Evolutionary conservation across 2,888 invertebrate species (phyloP).

Genomic region (Minunthozetes semirufus): DNA sequence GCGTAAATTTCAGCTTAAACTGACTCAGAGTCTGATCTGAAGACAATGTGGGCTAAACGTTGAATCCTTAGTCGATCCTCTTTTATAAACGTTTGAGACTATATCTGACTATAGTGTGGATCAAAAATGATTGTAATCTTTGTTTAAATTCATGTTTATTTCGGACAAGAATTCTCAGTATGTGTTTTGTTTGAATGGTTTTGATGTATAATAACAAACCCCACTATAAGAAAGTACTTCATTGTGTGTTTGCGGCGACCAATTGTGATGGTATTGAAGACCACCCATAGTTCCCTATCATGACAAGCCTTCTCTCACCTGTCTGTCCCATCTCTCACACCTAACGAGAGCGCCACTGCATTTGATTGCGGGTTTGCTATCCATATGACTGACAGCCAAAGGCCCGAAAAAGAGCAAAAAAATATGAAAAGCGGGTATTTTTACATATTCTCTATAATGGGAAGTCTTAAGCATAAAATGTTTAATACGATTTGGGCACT

Average conservation of each 20-base stretch:
- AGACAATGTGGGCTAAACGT: too few relatives aligned
- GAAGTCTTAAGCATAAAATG: not conserved
- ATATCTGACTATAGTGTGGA: too few relatives aligned
- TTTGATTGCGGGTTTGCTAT: not conserved
- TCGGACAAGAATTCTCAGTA: not conserved
- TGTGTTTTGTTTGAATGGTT: not conserved
- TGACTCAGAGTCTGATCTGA: too few relatives aligned
- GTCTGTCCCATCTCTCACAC: constrained; percentile 1
- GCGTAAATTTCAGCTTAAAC: too few relatives aligned
- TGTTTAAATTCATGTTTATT: constrained; percentile 2
- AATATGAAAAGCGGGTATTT: not conserved
- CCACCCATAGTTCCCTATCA: not conserved
- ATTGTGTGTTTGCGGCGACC: not conserved
- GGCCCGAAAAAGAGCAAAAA: not conserved
- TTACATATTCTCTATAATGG: not conserved
- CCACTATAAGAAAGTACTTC: not conserved
- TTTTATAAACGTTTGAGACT: too few relatives aligned
- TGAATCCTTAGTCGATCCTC: too few relatives aligned
- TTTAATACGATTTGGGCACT: constrained; percentile 2
- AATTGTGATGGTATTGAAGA: not conserved
- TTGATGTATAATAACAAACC: not conserved
- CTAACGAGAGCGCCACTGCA: not conserved
- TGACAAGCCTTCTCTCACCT: constrained; percentile 6
- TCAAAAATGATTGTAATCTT: not conserved
- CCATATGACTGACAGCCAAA: not conserved